Evolutionary conservation across 2,113 vertebrate species (phyloP), one percentile per base, ranked within the genome.

Genomic region (Antennarius striatus): DNA sequence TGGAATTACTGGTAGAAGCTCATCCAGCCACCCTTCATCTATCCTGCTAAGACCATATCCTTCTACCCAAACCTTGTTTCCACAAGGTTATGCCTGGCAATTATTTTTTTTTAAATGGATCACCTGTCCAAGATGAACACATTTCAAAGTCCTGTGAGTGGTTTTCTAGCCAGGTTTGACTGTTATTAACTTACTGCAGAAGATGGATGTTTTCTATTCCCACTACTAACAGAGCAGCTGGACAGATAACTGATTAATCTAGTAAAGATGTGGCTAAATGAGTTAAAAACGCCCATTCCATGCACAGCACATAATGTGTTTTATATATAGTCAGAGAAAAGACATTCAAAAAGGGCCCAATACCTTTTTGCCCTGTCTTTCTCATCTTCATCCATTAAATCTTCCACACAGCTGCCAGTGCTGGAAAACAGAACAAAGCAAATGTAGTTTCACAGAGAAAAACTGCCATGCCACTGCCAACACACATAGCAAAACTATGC

Each of bases 311-410:
- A 32, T 22, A 49, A 17, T 36, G 3, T 40, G 16, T 13, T 17
- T 4, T 36, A 39, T 17, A 57, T 28, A 17, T 12, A 28, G 10
- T 49, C 4, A 49, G 29, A 59, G 2, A 53, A 10, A 64, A 14
- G 60, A 28, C 7, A 56, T 7, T 12, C 0, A 36, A 28, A 28
- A 1, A 48, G 5, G 3, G 3, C 0, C 49, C 0, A 13, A 14
- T 93, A 97, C 96, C 95, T 96, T 94, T 97, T 97, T 88, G 95
- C 94, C 86, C 91, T 94, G 91, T 97, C 96, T 85, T 96, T 96
- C 83, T 96, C 95, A 94, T 96, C 94, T 90, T 96, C 96, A 62
- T 96, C 95, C 92, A 96, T 92, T 86, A 97, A 91, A 86, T 96
- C 94, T 29, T 95, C 94, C 91, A 94, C 92, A 77, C 94, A 94